Evolutionary conservation across 1,140 invertebrate species (phyloP).

Genomic region (Cydia amplana): DNA sequence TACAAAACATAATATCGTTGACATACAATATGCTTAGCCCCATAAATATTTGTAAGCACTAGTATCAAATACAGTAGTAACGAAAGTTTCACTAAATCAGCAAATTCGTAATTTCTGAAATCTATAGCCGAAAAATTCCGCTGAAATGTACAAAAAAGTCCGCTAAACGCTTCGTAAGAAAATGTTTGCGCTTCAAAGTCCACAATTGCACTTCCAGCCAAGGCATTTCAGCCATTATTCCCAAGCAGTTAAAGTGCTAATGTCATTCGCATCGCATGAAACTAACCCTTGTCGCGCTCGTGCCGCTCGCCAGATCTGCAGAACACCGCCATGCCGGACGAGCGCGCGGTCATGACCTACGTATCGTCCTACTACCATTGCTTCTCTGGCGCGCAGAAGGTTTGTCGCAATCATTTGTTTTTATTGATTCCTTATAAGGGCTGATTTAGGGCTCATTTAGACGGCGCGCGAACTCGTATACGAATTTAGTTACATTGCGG

Average conservation of each 20-base stretch:
- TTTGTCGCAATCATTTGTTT: constrained; percentile 70
- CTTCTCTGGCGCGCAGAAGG: constrained; percentile 99
- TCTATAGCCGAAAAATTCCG: not conserved
- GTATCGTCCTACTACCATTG: constrained; percentile 99
- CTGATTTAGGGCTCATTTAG: no score
- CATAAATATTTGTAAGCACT: no score
- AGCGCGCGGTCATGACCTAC: constrained; percentile 99
- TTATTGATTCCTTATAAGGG: no score
- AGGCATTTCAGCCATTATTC: not conserved
- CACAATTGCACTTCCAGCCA: not conserved
- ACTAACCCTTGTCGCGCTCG: constrained; percentile 74
- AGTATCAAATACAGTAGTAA: no score
- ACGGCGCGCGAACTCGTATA: no score
- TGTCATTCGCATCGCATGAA: constrained; percentile 54
- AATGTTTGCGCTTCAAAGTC: not conserved
- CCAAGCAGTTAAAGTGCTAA: constrained; percentile 5
- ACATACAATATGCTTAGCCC: no score
- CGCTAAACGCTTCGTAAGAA: not conserved
- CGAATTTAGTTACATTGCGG: no score
- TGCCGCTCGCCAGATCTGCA: constrained; percentile 93
- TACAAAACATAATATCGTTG: no score
- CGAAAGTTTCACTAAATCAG: no score
- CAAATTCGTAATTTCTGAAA: no score
- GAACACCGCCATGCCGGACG: constrained; percentile 98
- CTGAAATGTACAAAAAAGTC: not conserved